These are phyloP conservation scores for Drosophila quasianomalipes DNA, from an alignment of 2,888 invertebrate genomes.

Conservation along the genomic window DNA sequence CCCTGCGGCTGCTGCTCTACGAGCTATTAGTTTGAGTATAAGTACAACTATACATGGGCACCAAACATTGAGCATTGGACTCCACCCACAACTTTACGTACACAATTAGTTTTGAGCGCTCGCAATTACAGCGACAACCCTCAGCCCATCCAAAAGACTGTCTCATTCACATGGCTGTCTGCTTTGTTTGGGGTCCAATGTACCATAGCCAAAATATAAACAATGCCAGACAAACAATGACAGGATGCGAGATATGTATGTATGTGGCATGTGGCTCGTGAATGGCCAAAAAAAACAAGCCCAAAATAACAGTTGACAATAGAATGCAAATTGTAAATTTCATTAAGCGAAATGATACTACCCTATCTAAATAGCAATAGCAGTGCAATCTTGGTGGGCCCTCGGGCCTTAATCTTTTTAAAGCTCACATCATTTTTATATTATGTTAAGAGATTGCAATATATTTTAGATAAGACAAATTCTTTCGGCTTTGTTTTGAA, in stretches of 20 bases:
- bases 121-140: conserved; percentile 40
- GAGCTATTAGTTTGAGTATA: conserved; percentile 20
- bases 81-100: conserved; percentile 1
- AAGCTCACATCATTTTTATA: neutral
- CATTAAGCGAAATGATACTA: conserved; percentile 19
- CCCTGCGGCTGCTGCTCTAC: conserved; percentile 22
- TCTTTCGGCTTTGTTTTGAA: neutral
- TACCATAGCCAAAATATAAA: conserved; percentile 28
- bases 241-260: conserved; percentile 14
- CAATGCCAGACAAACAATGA: conserved; percentile 33
- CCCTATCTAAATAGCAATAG: conserved; percentile 8
- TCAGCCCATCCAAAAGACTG: neutral
- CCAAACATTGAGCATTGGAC: conserved; percentile 4
- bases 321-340: conserved; percentile 32
- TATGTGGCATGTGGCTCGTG: conserved; percentile 18
- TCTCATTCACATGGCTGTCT: conserved; percentile 5
- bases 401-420: neutral
- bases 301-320: conserved; percentile 31
- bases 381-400: neutral
- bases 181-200: conserved; percentile 7
- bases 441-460: neutral
- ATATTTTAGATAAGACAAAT: neutral
- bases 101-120: conserved; percentile 63
- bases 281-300: conserved; percentile 29
- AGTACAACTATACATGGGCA: conserved; percentile 4